phyloP scores from a whole-genome alignment of 1,140 invertebrate species.

The Ostrea denselamellosa region DNA sequence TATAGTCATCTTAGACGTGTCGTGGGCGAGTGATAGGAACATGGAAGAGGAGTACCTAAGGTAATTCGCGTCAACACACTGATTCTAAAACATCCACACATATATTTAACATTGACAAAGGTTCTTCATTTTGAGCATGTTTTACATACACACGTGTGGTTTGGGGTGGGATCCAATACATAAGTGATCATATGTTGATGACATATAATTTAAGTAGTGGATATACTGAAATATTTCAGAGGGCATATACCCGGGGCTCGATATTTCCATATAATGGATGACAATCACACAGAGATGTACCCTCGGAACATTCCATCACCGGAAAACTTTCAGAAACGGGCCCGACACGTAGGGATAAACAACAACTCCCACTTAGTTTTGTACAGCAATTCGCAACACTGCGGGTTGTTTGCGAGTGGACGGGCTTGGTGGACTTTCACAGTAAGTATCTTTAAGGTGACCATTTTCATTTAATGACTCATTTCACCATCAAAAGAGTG shows the following conservation, averaged over 20 bases:
- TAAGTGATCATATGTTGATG: too few relatives aligned
- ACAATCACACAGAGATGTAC: conserved; percentile 53
- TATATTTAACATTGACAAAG: too few relatives aligned
- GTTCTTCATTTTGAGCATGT: too few relatives aligned
- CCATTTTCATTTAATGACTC: too few relatives aligned
- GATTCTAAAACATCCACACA: background rate
- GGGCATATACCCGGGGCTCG: conserved; percentile 65
- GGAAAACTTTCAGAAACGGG: conserved; percentile 62
- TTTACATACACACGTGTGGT: too few relatives aligned
- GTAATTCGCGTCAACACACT: conserved; percentile 14
- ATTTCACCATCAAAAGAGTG: too few relatives aligned
- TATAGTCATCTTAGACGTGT: conserved; percentile 57
- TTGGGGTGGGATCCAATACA: too few relatives aligned
- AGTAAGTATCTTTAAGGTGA: conserved; percentile 50
- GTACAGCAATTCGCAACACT: conserved; percentile 61
- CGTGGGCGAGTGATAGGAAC: conserved; percentile 57
- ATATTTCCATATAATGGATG: conserved; percentile 63
- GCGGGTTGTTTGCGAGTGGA: conserved; percentile 61
- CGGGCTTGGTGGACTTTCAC: conserved; percentile 67
- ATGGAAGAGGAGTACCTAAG: conserved; percentile 49
- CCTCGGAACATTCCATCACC: conserved; percentile 64
- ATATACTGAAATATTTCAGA: conserved; percentile 42
- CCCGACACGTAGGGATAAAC: conserved; percentile 57
- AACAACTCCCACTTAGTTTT: conserved; percentile 61
- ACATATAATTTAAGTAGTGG: too few relatives aligned